Evolutionary conservation across 2,113 vertebrate genomes (phyloP), one percentile per base, ranked within the genome.

Genomic region (Daboia siamensis): DNA sequence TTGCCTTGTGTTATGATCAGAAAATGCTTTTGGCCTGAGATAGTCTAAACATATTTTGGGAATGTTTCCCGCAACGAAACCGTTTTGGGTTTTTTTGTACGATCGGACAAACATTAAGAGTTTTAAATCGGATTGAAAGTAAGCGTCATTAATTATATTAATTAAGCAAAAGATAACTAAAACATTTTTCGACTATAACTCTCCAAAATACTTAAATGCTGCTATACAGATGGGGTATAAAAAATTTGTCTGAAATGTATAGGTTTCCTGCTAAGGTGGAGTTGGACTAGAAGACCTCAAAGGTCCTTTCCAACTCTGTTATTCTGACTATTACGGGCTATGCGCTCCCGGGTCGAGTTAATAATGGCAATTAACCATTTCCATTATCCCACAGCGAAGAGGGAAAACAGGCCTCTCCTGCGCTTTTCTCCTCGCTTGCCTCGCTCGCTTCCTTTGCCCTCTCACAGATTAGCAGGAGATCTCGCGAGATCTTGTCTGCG

Each of bases 341-440:
- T 6, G 64, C 17, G 29, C n/a, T 33, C 64, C 3, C 15, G 69
- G 39, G n/a, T 20, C 33, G 33, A 39, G 21, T n/a, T 21, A 21
- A 80, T 44, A 80, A 39, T 9, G 3, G 6, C n/a, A 39, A 80
- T 17, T 2, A 33, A 80, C 21, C 33, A 80, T 39, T 21, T 3
- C 17, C 21, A 80, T 0, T 3, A 80, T 4, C 33, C 33, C 69
- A 1, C 33, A 44, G 33, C 17, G 7, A 80, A 44, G 17, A 3
- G 17, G 7, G 39, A 3, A 0, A 8, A 80, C 17, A 0, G 17
- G 17, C 7, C 33, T 0, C 17, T 9, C 3, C 33, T 20, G 9
- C 17, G 1, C 1, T 39, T 39, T 8, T 3, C 15, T 2, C 69
- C 69, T 3, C 13, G 26, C 7, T 1, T 23, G 7, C 21, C 54